phyloP scores from a whole-genome alignment of 2,113 vertebrate species.

The Origma solitaria region DNA sequence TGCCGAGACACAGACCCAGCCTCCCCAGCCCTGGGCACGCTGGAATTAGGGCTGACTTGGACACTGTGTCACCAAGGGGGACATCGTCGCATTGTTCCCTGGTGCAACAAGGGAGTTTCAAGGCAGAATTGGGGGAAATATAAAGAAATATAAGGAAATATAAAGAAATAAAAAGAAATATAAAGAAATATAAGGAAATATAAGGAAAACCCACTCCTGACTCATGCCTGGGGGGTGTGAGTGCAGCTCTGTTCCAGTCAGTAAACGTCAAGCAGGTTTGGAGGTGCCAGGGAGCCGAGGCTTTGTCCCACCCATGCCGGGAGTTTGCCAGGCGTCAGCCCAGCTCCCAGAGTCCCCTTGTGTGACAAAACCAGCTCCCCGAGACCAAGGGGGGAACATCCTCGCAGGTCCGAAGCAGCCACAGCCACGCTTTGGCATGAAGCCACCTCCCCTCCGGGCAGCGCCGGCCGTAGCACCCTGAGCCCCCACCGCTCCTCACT shows the following conservation, averaged over 20 bases:
- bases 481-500: fast-evolving
- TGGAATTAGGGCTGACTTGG: background rate
- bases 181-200: background rate
- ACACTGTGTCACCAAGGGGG: fast-evolving
- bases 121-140: background rate
- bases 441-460: background rate
- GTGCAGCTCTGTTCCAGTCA: background rate
- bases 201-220: background rate
- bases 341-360: background rate
- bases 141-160: background rate
- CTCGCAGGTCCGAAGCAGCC: background rate
- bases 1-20: fast-evolving
- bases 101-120: background rate
- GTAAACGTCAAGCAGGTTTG: background rate
- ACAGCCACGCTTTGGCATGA: background rate
- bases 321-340: background rate
- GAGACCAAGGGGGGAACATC: background rate
- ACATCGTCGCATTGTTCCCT: fast-evolving
- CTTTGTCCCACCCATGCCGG: fast-evolving
- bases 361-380: background rate
- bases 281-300: background rate
- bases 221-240: fast-evolving
- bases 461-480: fast-evolving
- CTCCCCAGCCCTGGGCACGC: fast-evolving
- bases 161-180: background rate